Base-by-base conservation (phyloP, 2,797 vertebrate genomes). In the Babyrousa celebensis region DNA sequence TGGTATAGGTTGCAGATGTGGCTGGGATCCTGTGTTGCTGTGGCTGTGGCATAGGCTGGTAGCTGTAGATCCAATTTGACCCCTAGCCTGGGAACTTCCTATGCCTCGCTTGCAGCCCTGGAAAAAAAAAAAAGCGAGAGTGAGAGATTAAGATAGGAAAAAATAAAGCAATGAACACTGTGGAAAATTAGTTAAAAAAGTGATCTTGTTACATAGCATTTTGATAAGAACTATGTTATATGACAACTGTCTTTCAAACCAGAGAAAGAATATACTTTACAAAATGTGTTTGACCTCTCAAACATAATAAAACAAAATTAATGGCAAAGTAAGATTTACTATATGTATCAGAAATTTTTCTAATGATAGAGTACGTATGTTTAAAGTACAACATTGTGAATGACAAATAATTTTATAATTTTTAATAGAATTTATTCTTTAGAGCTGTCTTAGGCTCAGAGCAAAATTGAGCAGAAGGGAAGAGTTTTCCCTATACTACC, bases 321-420 rank as follows among this genome's bases (percentile, higher is more conserved):
- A 23, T 79, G 75, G 27, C 23, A 79, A 56, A 96, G 52, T 58
- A 27, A 93, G 68, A 12, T 62, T 27, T 5, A 10, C 3, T 40
- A 1, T 94, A 6, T 48, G 48, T 43, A 72, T 74, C 48, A 4
- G 7, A 29, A 91, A 7, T 32, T 48, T 94, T 77, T 6, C 7
- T 58, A 96, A 54, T n/a, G 0, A 20, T 14, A n/a, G 5, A 40
- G 4, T 27, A 68, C 12, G 10, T 23, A 80, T 85, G 16, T 79
- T 90, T 82, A 85, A 86, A 94, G 18, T 72, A 23, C 18, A 91
- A 96, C 87, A 10, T 90, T 25, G 29, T 68, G 29, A 97, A 89
- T 95, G 72, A 93, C 6, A 17, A 0, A 0, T 8, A 52, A 91
- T 82, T 36, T 70, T 72, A 36, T 48, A 43, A 60, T 14, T 77